These are phyloP conservation scores for Cheilosia vernalis DNA, from an alignment of 2,888 invertebrate species.

Conservation along the genomic window DNA sequence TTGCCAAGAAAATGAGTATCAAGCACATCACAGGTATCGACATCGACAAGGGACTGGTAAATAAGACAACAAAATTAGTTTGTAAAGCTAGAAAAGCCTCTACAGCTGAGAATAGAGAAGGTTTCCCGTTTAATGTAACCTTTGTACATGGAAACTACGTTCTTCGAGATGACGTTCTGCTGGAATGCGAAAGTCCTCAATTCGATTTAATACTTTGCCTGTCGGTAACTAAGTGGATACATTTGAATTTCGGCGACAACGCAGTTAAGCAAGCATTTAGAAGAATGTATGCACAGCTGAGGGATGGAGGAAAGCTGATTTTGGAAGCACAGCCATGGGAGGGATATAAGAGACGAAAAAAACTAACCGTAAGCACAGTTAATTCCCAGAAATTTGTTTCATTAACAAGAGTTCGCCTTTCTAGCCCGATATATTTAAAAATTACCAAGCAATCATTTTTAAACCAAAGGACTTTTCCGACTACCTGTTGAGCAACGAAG, in stretches of 20 bases:
- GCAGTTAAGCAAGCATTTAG: slow-evolving; percentile 92
- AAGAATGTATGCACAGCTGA: slow-evolving; percentile 90
- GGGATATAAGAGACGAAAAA: slow-evolving; percentile 89
- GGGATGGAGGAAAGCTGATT: slow-evolving; percentile 90
- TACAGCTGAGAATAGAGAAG: slow-evolving; percentile 80
- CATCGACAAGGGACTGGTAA: slow-evolving; percentile 90
- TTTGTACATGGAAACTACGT: slow-evolving; percentile 93
- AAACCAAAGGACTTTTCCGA: slow-evolving; percentile 88
- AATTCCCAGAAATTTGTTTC: not conserved
- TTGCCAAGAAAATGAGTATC: slow-evolving; percentile 89
- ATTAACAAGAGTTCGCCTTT: slow-evolving; percentile 21
- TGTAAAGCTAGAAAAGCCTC: slow-evolving; percentile 53
- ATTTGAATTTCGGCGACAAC: slow-evolving; percentile 93
- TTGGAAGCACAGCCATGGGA: slow-evolving; percentile 93
- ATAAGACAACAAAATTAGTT: slow-evolving; percentile 77
- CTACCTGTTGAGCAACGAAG: slow-evolving; percentile 87
- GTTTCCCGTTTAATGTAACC: slow-evolving; percentile 90
- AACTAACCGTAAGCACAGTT: slow-evolving; percentile 84
- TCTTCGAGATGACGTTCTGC: slow-evolving; percentile 88
- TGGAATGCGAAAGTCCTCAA: slow-evolving; percentile 89
- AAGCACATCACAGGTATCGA: slow-evolving; percentile 91
- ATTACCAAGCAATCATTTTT: slow-evolving; percentile 86
- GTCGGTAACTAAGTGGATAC: slow-evolving; percentile 96
- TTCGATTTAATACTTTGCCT: slow-evolving; percentile 93
- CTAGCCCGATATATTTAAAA: slow-evolving; percentile 80